These are phyloP conservation scores for Psephotus haematonotus DNA, from an alignment of 2,113 vertebrate genomes.

Conservation along the genomic window DNA sequence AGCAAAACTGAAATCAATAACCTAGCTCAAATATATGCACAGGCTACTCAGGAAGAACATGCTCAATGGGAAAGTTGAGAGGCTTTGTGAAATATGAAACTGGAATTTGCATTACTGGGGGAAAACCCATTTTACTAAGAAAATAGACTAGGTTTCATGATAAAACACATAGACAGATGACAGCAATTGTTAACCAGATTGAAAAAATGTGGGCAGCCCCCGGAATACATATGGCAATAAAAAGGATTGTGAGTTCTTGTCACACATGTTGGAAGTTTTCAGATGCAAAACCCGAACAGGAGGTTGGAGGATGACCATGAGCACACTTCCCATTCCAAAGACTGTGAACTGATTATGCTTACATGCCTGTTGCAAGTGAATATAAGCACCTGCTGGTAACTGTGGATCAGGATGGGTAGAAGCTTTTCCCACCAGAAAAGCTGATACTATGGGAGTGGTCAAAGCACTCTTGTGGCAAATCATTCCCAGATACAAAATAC, in stretches of 20 bases:
- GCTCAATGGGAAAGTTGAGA: fast-evolving
- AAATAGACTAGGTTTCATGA: neutral
- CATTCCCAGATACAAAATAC: neutral
- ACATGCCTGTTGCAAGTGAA: neutral
- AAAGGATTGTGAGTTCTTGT: neutral
- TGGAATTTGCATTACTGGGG: neutral
- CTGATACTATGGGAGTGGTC: neutral
- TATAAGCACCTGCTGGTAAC: neutral
- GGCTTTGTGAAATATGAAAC: neutral
- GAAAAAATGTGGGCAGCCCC: neutral
- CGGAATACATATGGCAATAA: neutral
- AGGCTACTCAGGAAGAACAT: neutral
- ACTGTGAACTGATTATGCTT: neutral
- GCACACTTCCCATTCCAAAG: fast-evolving
- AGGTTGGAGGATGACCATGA: neutral
- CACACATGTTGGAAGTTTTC: neutral
- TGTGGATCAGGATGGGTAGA: neutral
- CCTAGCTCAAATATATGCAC: neutral
- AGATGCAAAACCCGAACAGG: neutral
- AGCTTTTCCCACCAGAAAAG: neutral
- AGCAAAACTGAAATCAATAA: neutral
- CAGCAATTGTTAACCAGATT: neutral
- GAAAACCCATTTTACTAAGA: neutral
- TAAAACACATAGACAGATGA: neutral
- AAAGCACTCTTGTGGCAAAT: neutral